Percentiles rank a stretch among this genome's conserved stretches.
Evolutionary conservation across 2,113 vertebrate species (phyloP).

Genomic region (Butorides virescens): DNA sequence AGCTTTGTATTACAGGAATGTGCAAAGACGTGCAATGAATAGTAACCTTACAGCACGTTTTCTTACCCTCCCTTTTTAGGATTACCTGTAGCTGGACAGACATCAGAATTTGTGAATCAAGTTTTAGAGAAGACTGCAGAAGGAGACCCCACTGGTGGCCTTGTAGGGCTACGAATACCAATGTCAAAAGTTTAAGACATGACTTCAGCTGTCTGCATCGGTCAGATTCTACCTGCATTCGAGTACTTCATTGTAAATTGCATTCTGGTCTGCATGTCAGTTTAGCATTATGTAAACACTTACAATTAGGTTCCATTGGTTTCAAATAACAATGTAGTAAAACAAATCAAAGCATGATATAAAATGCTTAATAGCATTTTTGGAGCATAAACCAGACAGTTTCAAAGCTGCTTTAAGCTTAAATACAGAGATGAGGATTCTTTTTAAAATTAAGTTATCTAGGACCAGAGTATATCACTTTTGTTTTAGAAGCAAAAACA

Average conservation of each 20-base stretch:
- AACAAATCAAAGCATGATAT: conserved; percentile 71
- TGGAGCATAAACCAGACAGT: conserved; percentile 74
- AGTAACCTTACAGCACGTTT: neutral
- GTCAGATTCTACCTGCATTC: conserved; percentile 44
- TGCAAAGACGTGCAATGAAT: neutral
- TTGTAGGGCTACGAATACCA: conserved; percentile 93
- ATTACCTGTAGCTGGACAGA: conserved; percentile 91
- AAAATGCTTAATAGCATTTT: conserved; percentile 77
- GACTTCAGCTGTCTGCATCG: conserved; percentile 36
- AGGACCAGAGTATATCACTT: conserved; percentile 67
- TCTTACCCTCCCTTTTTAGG: conserved; percentile 67
- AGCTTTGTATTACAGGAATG: neutral
- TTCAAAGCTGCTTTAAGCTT: conserved; percentile 70
- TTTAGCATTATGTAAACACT: conserved; percentile 81
- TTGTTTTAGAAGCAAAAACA: conserved; percentile 53
- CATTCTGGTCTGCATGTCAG: conserved; percentile 90
- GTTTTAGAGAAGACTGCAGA: conserved; percentile 96
- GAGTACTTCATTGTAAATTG: conserved; percentile 82
- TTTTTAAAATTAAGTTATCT: conserved; percentile 49
- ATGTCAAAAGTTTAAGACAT: conserved; percentile 86
- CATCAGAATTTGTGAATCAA: conserved; percentile 98
- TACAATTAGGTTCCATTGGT: conserved; percentile 74
- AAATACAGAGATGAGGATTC: conserved; percentile 36
- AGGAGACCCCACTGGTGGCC: conserved; percentile 94
- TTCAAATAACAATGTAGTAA: conserved; percentile 71